Conservation (phyloP, 2,888 invertebrate genomes). For the Pelosia muscerda region DNA sequence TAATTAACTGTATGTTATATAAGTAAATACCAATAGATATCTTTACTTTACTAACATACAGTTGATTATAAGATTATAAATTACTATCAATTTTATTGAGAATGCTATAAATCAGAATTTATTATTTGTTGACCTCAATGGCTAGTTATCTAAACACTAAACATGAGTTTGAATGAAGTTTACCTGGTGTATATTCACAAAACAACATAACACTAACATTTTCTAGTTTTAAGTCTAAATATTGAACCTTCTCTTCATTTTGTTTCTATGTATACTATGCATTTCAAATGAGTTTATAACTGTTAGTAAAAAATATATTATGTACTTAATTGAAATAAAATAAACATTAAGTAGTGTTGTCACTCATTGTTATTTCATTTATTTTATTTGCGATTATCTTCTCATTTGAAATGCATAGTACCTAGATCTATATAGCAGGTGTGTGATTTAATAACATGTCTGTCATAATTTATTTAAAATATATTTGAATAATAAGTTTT, state of each 20-base stretch:
- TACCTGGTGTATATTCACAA: constrained; percentile 22
- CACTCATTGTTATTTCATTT: too few species aligned
- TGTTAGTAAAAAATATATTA: too few species aligned
- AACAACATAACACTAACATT: constrained; percentile 23
- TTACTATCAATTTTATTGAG: neutral
- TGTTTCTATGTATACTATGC: neutral
- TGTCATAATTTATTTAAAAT: neutral
- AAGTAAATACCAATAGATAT: neutral
- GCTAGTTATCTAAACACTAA: neutral
- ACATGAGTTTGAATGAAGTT: constrained; percentile 34
- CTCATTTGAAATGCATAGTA: too few species aligned
- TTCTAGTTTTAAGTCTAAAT: constrained; percentile 11
- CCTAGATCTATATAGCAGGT: neutral
- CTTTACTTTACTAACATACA: constrained; percentile 6
- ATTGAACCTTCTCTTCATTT: neutral
- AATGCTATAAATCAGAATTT: neutral
- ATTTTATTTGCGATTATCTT: too few species aligned
- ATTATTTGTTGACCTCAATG: constrained; percentile 5
- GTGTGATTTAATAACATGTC: neutral
- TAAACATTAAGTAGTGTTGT: too few species aligned
- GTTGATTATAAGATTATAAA: neutral
- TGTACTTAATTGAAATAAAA: too few species aligned
- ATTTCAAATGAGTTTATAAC: too few species aligned
- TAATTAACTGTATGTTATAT: neutral
- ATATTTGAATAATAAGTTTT: neutral